Evolutionary conservation across 2,113 vertebrate species (phyloP).

Genomic region (Camelus dromedarius): DNA sequence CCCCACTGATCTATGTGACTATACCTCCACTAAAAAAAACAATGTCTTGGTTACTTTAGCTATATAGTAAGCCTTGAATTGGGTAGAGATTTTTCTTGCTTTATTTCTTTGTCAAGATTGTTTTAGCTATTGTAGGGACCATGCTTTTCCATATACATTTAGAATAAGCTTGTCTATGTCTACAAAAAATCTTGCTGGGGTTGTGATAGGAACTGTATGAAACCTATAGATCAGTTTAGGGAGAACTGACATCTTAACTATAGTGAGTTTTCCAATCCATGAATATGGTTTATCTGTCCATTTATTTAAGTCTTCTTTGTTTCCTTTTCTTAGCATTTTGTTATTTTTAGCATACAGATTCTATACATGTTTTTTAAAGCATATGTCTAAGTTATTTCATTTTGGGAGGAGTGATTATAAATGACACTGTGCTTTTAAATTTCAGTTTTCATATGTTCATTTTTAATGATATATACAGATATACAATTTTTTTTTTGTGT

Average conservation of each 20-base stretch:
- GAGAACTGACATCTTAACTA: background rate
- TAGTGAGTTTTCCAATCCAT: background rate
- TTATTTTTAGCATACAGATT: background rate
- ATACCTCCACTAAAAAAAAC: background rate
- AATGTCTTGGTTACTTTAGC: background rate
- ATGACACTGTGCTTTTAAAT: background rate
- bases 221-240: background rate
- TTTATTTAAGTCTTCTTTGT: background rate
- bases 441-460: slow-evolving; percentile 7
- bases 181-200: background rate
- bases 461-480: background rate
- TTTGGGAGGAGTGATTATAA: background rate
- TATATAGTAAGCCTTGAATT: background rate
- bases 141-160: background rate
- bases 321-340: background rate
- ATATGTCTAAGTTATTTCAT: background rate
- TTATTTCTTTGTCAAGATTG: background rate
- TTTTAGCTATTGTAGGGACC: background rate
- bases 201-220: background rate
- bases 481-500: background rate
- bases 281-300: background rate
- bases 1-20: background rate
- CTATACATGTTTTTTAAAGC: background rate
- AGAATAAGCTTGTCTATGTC: background rate
- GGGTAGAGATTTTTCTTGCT: background rate